phyloP scores from a whole-genome alignment of 2,113 vertebrate species.

The Serilophus lunatus region DNA sequence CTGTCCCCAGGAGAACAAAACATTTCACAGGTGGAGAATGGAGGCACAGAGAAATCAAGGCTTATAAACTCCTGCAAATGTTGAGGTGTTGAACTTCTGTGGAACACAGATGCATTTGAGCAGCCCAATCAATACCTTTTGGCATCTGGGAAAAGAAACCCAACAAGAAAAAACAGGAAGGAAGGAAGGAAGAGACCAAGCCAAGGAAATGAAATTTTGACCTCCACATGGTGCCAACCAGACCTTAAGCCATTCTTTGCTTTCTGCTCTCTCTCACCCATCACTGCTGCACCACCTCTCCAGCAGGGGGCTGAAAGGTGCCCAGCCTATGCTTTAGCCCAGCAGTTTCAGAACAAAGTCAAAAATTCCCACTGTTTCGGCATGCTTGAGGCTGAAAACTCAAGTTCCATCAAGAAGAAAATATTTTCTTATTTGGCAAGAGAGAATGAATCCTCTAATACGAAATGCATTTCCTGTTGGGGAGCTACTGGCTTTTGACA shows the following conservation, averaged over 20 bases:
- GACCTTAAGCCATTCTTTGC: neutral
- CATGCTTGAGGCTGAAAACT: neutral
- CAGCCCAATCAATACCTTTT: neutral
- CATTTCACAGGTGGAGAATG: neutral
- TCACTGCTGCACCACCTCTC: neutral
- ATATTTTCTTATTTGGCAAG: conserved; percentile 32
- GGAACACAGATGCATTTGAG: neutral
- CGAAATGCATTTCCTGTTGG: neutral
- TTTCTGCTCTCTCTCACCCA: neutral
- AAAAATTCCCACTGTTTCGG: neutral
- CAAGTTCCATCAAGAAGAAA: neutral
- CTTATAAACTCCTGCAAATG: neutral
- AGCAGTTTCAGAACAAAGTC: neutral
- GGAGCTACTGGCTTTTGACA: neutral
- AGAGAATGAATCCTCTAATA: neutral
- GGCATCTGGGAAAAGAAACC: neutral
- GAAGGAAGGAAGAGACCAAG: neutral
- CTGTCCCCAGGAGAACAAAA: neutral
- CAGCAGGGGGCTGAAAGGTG: neutral
- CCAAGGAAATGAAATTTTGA: neutral
- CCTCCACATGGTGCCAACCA: neutral
- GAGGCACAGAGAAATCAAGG: neutral
- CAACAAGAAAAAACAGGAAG: neutral
- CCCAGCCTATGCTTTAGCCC: neutral
- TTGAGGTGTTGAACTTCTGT: neutral